Evolutionary conservation across 1,140 invertebrate species (phyloP).

Genomic region (Pristionchus pacificus): DNA sequence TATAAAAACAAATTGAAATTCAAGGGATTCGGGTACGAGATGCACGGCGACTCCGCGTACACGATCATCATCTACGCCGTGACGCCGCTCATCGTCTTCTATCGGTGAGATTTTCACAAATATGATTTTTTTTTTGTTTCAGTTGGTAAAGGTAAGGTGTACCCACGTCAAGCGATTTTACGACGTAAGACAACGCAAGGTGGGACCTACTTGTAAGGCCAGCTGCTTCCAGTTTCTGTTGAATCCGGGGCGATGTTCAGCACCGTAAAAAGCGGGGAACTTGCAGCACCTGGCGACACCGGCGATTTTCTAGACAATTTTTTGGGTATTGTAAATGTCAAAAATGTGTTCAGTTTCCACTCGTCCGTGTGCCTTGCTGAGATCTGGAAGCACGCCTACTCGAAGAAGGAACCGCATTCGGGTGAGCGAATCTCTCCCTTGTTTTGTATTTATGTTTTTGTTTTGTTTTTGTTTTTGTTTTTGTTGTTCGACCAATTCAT

Average conservation of each 20-base stretch:
- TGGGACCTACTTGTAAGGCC: not conserved
- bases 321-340: too few relatives aligned
- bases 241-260: constrained; percentile 4
- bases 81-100: constrained; percentile 52
- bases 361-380: constrained; percentile 34
- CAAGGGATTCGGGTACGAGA: constrained; percentile 20
- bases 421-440: too few relatives aligned
- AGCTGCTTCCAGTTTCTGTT: not conserved
- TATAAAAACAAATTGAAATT: too few relatives aligned
- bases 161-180: too few relatives aligned
- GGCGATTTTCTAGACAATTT: too few relatives aligned
- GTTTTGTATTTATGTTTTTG: too few relatives aligned
- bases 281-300: too few relatives aligned
- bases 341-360: constrained; percentile 24
- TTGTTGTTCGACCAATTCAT: too few relatives aligned
- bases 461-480: too few relatives aligned
- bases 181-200: not conserved
- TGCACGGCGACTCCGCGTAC: constrained; percentile 34
- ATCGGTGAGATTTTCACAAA: constrained; percentile 26
- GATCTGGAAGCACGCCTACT: constrained; percentile 34
- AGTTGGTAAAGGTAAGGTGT: constrained; percentile 20
- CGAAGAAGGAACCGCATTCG: constrained; percentile 26
- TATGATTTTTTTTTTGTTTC: not conserved
- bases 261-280: too few relatives aligned
- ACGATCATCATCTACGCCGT: constrained; percentile 50